Conservation (phyloP, 2,113 vertebrate genomes). For the Lethenteron reissneri region DNA sequence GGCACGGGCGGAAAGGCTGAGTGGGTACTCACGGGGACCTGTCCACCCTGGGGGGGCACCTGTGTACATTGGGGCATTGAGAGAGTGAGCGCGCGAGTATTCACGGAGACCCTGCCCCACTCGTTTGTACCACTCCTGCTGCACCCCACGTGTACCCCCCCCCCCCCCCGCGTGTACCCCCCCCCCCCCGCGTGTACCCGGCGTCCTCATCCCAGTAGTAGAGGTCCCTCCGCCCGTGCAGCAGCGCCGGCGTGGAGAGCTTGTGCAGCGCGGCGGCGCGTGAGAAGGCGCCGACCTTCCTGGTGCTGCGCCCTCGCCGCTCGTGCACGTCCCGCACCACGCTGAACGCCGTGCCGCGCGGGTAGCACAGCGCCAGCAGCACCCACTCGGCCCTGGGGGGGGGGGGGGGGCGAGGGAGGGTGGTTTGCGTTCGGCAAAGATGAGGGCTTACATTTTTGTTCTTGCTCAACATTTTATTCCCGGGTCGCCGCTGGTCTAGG, state of each 20-base stretch:
- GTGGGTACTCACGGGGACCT: background rate
- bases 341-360: conserved; percentile 52
- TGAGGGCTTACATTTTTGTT: too few relatives aligned
- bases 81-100: too few relatives aligned
- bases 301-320: conserved; percentile 55
- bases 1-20: background rate
- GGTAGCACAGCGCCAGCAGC: conserved; percentile 75
- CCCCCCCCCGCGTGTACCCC: too few relatives aligned
- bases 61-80: too few relatives aligned
- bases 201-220: conserved; percentile 81
- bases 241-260: conserved; percentile 24
- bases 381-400: conserved; percentile 71
- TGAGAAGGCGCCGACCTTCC: conserved; percentile 55
- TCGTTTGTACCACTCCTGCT: too few relatives aligned
- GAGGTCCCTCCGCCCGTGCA: conserved; percentile 34
- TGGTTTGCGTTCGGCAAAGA: too few relatives aligned
- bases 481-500: too few relatives aligned
- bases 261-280: conserved; percentile 49
- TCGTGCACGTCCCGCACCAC: conserved; percentile 77
- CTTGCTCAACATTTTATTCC: too few relatives aligned
- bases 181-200: conserved; percentile 24
- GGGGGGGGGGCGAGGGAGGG: too few relatives aligned
- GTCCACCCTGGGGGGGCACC: too few relatives aligned
- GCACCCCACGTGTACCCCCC: too few relatives aligned
- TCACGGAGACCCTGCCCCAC: too few relatives aligned